Evolutionary conservation across 1,140 invertebrate species (phyloP).

Genomic region (Mizuhopecten yessoensis): DNA sequence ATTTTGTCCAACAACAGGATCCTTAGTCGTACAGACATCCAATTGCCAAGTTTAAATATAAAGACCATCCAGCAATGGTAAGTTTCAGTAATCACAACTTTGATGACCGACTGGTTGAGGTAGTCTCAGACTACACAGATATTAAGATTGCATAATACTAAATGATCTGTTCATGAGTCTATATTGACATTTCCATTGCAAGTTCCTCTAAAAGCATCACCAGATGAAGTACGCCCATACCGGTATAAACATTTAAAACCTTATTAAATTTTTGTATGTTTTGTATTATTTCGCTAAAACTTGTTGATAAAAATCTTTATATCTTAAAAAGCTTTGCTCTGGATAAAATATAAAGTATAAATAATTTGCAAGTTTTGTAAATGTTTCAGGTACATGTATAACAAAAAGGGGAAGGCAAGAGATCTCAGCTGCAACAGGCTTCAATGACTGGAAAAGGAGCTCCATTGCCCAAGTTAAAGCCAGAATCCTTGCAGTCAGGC

Average conservation of each 20-base stretch:
- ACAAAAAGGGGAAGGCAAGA: constrained; percentile 49
- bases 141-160: neutral
- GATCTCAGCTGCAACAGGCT: constrained; percentile 32
- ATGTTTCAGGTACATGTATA: constrained; percentile 50
- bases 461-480: neutral
- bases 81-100: neutral
- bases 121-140: neutral
- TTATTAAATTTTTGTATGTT: neutral
- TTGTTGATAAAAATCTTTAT: neutral
- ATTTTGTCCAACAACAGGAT: constrained; percentile 43
- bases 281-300: neutral
- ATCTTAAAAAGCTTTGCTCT: neutral
- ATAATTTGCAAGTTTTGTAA: neutral
- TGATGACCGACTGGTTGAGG: neutral
- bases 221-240: too few species aligned
- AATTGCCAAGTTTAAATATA: constrained; percentile 61
- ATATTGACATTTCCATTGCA: neutral
- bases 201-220: neutral
- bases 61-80: constrained; percentile 64
- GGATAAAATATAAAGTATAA: neutral
- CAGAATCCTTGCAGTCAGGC: neutral
- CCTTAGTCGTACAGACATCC: constrained; percentile 54
- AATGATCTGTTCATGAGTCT: neutral
- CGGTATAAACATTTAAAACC: too few species aligned
- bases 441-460: neutral